Base-by-base conservation (phyloP, 2,888 invertebrate genomes). In the Drosophila dives region DNA sequence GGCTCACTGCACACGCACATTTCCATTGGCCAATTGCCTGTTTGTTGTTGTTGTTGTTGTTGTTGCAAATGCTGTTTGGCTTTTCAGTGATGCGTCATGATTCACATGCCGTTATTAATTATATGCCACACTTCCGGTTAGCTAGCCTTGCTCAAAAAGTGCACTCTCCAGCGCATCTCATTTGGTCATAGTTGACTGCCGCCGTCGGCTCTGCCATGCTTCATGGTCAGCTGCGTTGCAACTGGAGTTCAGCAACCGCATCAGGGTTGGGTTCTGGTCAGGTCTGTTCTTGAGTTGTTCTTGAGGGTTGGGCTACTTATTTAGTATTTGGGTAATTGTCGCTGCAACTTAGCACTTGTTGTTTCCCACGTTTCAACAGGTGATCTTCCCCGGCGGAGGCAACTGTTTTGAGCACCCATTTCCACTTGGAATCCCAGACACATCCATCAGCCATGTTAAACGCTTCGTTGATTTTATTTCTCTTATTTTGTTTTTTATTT, bases 381-480 rank as follows among this genome's bases (percentile, higher is more conserved):
- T 74, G 66, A 54, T 69, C 34, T 29, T 42, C 15, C 42, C 17
- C 12, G n/a, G n/a, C n/a, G 15, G 53, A 33, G 38, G n/a, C 69
- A 70, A 62, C 64, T 71, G 62, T 50, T 36, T n/a, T 15, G 26
- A 40, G 42, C 59, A 15, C 54, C 48, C 45, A 32, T 26, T 55
- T 40, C 55, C 26, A 54, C 23, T 54, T n/a, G 6, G 26, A 26
- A 38, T 38, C 29, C 63, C 66, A 80, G 77, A 80, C 77, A 75
- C 72, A 77, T 80, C 29, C 76, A 77, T 80, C 77, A 72, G 34
- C 36, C 40, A 63, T 64, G 61, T 65, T 63, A 54, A 17, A 58
- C 77, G 89, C 84, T 84, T 68, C 79, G 84, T 42, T 84, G 86
- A 67, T 66, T 71, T 64, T 61, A 50, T 68, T 76, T 83, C 7